phyloP scores from a whole-genome alignment of 2,113 vertebrate species.

The Aramus guarauna region DNA sequence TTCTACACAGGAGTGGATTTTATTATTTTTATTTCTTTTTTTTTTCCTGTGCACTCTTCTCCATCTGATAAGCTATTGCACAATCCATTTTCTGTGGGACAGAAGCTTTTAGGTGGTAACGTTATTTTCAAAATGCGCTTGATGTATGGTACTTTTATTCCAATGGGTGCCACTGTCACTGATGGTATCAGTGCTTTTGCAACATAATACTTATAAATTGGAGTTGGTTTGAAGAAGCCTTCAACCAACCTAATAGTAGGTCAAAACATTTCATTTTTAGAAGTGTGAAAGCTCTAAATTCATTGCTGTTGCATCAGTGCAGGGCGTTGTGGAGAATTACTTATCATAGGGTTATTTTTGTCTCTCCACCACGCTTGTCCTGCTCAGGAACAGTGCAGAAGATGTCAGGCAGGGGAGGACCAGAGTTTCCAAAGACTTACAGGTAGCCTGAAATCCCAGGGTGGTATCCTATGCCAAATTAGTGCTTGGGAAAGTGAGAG shows the following conservation, averaged over 20 bases:
- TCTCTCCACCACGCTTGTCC: not conserved
- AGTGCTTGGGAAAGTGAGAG: not conserved
- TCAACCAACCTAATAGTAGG: not conserved
- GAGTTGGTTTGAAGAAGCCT: not conserved
- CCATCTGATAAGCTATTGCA: not conserved
- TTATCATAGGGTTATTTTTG: not conserved
- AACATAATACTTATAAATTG: not conserved
- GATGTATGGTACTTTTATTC: not conserved
- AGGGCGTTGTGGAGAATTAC: not conserved
- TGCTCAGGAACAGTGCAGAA: not conserved
- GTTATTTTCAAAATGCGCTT: not conserved
- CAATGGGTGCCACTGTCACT: not conserved
- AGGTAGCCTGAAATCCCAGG: not conserved
- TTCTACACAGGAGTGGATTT: constrained; percentile 4
- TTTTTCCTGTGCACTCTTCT: not conserved
- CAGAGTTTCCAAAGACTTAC: not conserved
- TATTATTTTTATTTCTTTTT: constrained; percentile 45
- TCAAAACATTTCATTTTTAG: not conserved
- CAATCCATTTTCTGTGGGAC: constrained; percentile 8
- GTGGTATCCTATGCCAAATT: not conserved
- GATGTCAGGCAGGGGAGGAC: not conserved
- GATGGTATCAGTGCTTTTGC: not conserved
- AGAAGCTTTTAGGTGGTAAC: not conserved
- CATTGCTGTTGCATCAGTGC: not conserved
- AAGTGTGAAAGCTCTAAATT: not conserved